These are phyloP conservation scores for Corythaixoides concolor DNA, from an alignment of 2,113 vertebrate species.

Conservation along the genomic window DNA sequence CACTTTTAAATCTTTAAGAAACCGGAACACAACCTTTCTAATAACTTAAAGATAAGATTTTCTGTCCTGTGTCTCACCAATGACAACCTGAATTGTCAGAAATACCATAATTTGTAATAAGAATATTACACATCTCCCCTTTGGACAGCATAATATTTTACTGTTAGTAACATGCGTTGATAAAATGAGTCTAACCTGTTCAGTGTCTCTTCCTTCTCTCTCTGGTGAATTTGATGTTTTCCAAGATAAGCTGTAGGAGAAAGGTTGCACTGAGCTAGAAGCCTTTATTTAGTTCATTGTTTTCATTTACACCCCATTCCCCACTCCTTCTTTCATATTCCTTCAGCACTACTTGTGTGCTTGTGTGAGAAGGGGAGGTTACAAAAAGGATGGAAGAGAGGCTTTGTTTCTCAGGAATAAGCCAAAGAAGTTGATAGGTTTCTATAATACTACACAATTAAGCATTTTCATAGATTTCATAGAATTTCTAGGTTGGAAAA, in stretches of 20 bases:
- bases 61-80: background rate
- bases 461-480: too few species aligned
- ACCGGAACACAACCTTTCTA: background rate
- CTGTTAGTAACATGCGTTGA: background rate
- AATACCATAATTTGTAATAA: background rate
- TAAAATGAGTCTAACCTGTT: background rate
- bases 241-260: background rate
- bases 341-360: background rate
- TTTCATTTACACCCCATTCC: background rate
- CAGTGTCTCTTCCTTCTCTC: background rate
- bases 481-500: too few species aligned
- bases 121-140: background rate
- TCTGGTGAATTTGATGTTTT: background rate
- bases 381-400: background rate
- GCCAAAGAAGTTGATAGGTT: background rate
- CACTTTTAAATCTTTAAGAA: background rate
- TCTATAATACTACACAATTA: background rate
- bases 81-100: background rate
- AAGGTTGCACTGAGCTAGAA: background rate
- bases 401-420: background rate
- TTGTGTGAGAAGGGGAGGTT: background rate
- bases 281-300: background rate
- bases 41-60: background rate
- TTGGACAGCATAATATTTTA: background rate
- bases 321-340: background rate